These are phyloP conservation scores for Agriotes lineatus DNA, from an alignment of 2,888 invertebrate genomes.

Conservation along the genomic window DNA sequence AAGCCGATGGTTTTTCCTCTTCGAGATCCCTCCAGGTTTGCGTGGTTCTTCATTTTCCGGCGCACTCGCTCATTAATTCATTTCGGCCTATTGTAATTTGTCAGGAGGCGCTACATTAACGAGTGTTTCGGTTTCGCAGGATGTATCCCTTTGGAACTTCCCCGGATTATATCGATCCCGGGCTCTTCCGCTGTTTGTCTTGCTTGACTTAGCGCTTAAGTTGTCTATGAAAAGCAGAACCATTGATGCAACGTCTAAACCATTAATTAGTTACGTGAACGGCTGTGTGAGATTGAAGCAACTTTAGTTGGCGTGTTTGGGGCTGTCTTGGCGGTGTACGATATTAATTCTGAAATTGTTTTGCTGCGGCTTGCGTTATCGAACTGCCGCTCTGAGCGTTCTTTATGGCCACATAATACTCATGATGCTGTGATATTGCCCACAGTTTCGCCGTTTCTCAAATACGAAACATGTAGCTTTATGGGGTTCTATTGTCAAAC, in stretches of 20 bases:
- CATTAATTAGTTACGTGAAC: constrained; percentile 29
- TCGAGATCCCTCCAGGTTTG: background rate
- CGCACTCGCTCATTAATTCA: constrained; percentile 9
- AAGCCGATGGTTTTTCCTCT: constrained; percentile 4
- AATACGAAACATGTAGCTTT: too few relatives aligned
- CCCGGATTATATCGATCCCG: constrained; percentile 41
- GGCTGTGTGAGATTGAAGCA: background rate
- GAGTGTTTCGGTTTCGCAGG: constrained; percentile 16
- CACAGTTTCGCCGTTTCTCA: too few relatives aligned
- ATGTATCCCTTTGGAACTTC: constrained; percentile 26
- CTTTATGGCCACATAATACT: background rate
- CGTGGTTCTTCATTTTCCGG: constrained; percentile 1
- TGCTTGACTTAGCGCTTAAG: constrained; percentile 32
- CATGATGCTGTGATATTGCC: too few relatives aligned
- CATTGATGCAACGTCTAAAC: constrained; percentile 13
- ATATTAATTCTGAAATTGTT: constrained; percentile 9
- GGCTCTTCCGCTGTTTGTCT: constrained; percentile 21
- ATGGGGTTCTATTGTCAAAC: too few relatives aligned
- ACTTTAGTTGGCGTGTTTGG: background rate
- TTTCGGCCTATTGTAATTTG: constrained; percentile 9
- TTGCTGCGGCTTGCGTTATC: background rate
- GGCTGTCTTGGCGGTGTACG: background rate
- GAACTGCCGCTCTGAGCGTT: background rate
- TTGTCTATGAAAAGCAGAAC: constrained; percentile 32
- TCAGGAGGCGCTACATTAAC: constrained; percentile 1